phyloP scores from a whole-genome alignment of 2,888 invertebrate genomes.

The Drosophila dives region DNA sequence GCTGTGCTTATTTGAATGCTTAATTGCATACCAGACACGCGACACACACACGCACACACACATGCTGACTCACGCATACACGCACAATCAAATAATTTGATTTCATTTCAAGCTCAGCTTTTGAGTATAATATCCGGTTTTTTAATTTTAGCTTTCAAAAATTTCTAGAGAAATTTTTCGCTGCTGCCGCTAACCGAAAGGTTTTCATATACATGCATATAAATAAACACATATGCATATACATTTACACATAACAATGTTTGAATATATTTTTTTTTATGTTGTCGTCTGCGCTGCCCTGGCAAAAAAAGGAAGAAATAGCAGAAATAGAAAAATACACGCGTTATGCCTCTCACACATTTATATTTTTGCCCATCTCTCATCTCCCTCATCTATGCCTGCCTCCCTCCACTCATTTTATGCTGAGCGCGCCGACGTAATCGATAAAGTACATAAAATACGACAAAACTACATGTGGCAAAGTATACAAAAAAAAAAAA shows the following conservation, averaged over 20 bases:
- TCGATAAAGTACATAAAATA: slow-evolving; percentile 72
- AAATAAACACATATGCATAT: slow-evolving; percentile 6
- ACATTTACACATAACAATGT: slow-evolving; percentile 4
- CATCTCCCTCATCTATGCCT: slow-evolving; percentile 13
- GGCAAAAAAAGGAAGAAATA: slow-evolving; percentile 22
- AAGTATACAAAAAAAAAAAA: slow-evolving; percentile 22
- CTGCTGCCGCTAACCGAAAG: slow-evolving; percentile 31
- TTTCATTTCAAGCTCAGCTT: slow-evolving; percentile 68
- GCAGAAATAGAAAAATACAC: slow-evolving; percentile 42
- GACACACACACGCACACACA: slow-evolving; percentile 29
- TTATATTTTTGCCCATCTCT: slow-evolving; percentile 55
- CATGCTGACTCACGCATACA: slow-evolving; percentile 21
- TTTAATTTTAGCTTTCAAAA: slow-evolving; percentile 73
- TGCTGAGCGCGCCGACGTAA: slow-evolving; percentile 68
- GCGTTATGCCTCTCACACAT: slow-evolving; percentile 60
- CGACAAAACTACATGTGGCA: slow-evolving; percentile 66
- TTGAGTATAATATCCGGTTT: slow-evolving; percentile 74
- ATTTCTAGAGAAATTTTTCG: slow-evolving; percentile 77
- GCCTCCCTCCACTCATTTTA: slow-evolving; percentile 43
- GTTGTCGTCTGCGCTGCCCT: slow-evolving; percentile 41
- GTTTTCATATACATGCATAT: slow-evolving; percentile 25
- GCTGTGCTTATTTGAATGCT: slow-evolving; percentile 51
- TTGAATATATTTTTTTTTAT: slow-evolving; percentile 38
- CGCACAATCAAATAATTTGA: slow-evolving; percentile 59
- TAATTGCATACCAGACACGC: slow-evolving; percentile 63